Conservation (phyloP, 2,888 invertebrate species). For the Dicyrtomina minuta region DNA sequence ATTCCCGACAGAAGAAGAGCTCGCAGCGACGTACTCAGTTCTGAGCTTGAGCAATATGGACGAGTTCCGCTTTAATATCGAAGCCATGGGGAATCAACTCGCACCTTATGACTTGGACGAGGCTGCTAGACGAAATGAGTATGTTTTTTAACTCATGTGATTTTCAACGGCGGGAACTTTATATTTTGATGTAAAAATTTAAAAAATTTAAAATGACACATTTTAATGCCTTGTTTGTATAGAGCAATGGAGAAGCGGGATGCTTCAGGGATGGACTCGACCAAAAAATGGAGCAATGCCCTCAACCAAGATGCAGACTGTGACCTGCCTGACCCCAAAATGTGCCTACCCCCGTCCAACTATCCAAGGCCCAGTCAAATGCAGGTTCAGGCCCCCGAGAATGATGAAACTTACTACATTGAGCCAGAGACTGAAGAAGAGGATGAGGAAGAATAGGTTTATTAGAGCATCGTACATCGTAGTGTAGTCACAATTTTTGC, state of each 20-base stretch:
- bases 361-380: too few relatives aligned
- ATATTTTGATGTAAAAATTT: background rate
- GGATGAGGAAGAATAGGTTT: too few relatives aligned
- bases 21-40: slow-evolving; percentile 40
- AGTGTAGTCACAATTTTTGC: too few relatives aligned
- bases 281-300: slow-evolving; percentile 43
- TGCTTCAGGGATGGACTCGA: slow-evolving; percentile 38
- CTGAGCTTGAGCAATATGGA: slow-evolving; percentile 46
- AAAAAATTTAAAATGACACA: background rate
- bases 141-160: background rate
- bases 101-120: slow-evolving; percentile 17
- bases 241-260: background rate
- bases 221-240: too few relatives aligned
- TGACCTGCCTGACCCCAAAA: slow-evolving; percentile 26
- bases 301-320: slow-evolving; percentile 45
- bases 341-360: slow-evolving; percentile 7
- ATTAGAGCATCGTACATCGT: too few relatives aligned
- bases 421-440: too few relatives aligned
- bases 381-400: too few relatives aligned
- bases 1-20: slow-evolving; percentile 39
- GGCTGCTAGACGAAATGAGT: slow-evolving; percentile 3
- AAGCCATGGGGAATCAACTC: slow-evolving; percentile 34
- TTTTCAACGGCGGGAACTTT: background rate
- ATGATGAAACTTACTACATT: too few relatives aligned
- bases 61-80: slow-evolving; percentile 44